phyloP scores from a whole-genome alignment of 2,888 invertebrate genomes.

The Adelognathus sp. region DNA sequence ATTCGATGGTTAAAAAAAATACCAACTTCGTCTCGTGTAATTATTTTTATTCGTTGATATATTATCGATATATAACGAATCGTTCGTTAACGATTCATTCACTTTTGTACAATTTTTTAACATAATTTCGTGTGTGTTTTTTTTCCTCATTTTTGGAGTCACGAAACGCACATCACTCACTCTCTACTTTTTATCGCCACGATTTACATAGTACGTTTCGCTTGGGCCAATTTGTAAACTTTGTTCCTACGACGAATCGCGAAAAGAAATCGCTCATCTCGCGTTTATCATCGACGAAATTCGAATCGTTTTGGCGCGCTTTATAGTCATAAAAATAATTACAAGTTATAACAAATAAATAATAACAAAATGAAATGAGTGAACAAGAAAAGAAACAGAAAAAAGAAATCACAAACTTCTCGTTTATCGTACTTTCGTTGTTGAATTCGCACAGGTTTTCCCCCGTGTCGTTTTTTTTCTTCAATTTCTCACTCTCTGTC shows the following conservation, averaged over 20 bases:
- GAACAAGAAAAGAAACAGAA: slow-evolving; percentile 50
- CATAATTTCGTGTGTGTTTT: slow-evolving; percentile 33
- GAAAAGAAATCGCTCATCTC: slow-evolving; percentile 7
- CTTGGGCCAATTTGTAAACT: slow-evolving; percentile 5
- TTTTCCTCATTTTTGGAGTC: not conserved
- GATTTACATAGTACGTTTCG: not conserved
- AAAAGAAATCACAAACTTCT: slow-evolving; percentile 66
- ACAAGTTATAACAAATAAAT: slow-evolving; percentile 77
- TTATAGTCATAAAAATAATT: slow-evolving; percentile 65
- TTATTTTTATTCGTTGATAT: slow-evolving; percentile 49
- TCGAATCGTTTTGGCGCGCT: slow-evolving; percentile 13
- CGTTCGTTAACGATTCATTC: slow-evolving; percentile 27
- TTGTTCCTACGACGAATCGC: slow-evolving; percentile 10
- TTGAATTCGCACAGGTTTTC: slow-evolving; percentile 38
- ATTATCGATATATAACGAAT: slow-evolving; percentile 11
- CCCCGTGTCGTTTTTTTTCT: slow-evolving; percentile 39
- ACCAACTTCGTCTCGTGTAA: slow-evolving; percentile 18
- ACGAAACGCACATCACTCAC: slow-evolving; percentile 1
- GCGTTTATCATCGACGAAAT: slow-evolving; percentile 33
- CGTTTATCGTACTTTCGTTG: slow-evolving; percentile 55
- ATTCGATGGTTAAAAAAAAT: not conserved
- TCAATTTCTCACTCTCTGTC: slow-evolving; percentile 31
- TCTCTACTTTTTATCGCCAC: not conserved
- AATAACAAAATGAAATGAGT: slow-evolving; percentile 73
- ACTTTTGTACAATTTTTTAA: slow-evolving; percentile 67